Conservation (phyloP, 2,797 vertebrate genomes). For the Alectoris magna region DNA sequence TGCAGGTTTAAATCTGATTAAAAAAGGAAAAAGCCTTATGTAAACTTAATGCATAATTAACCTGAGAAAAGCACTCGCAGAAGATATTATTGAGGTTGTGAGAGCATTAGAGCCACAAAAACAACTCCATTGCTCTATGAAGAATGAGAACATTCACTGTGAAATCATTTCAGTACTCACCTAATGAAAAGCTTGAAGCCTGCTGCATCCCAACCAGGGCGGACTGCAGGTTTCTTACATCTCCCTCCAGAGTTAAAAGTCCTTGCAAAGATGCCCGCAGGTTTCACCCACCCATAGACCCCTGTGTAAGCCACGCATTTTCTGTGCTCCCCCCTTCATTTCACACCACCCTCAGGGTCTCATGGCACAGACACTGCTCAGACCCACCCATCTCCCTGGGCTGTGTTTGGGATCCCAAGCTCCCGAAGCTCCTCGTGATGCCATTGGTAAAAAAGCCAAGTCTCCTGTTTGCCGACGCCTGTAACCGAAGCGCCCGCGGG, state of each 20-base stretch:
- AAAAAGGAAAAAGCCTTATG: conserved; percentile 39
- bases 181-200: not conserved
- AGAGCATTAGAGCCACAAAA: conserved; percentile 50
- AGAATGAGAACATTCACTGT: conserved; percentile 12
- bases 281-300: fast-evolving
- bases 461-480: not conserved
- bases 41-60: conserved; percentile 72
- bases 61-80: not conserved
- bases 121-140: not conserved
- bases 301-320: not conserved
- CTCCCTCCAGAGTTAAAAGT: not conserved
- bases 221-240: not conserved
- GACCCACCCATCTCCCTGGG: not conserved
- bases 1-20: conserved; percentile 30
- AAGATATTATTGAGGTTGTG: conserved; percentile 52
- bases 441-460: not conserved
- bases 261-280: not conserved
- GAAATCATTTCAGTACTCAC: not conserved
- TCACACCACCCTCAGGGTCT: not conserved
- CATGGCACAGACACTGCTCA: not conserved
- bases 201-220: not conserved
- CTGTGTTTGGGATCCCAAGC: not conserved
- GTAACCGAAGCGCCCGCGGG: not conserved
- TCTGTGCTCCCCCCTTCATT: not conserved
- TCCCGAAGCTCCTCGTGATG: not conserved